Evolutionary conservation across 2,888 invertebrate genomes (phyloP).

Genomic region (Xanthorhoe designata): DNA sequence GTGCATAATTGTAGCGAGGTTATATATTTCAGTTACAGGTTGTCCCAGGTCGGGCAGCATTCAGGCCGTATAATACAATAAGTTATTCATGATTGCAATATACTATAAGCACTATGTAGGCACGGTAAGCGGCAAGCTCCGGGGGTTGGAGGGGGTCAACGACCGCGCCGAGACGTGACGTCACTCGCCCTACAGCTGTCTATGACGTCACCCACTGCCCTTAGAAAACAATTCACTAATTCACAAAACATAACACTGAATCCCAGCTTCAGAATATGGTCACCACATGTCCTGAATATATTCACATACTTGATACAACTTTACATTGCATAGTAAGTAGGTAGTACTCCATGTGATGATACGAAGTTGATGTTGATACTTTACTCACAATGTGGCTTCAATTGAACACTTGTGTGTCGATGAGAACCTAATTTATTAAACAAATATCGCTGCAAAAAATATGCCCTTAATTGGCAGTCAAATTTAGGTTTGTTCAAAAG

Average conservation of each 20-base stretch:
- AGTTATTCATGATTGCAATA: constrained; percentile 76
- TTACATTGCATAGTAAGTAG: constrained; percentile 31
- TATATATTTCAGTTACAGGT: constrained; percentile 62
- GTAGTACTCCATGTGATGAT: not conserved
- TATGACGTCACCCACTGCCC: constrained; percentile 77
- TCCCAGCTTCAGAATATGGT: constrained; percentile 66
- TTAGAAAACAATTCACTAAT: constrained; percentile 58
- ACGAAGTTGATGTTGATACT: constrained; percentile 54
- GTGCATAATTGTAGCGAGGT: constrained; percentile 5
- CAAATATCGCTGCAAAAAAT: constrained; percentile 43
- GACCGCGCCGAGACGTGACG: constrained; percentile 77
- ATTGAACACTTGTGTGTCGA: constrained; percentile 60
- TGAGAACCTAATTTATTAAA: constrained; percentile 54
- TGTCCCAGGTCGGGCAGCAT: constrained; percentile 77
- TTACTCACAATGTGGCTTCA: constrained; percentile 64
- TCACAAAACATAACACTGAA: constrained; percentile 64
- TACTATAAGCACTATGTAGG: constrained; percentile 53
- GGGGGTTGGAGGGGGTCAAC: constrained; percentile 72
- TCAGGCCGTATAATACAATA: constrained; percentile 66
- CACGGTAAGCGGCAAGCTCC: constrained; percentile 54
- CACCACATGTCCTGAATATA: constrained; percentile 72
- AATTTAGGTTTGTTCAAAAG: constrained; percentile 6
- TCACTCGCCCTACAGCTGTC: constrained; percentile 84
- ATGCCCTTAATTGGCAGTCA: constrained; percentile 13
- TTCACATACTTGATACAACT: constrained; percentile 67